Base-by-base conservation (phyloP, 2,113 vertebrate genomes). In the Sturnira hondurensis region DNA sequence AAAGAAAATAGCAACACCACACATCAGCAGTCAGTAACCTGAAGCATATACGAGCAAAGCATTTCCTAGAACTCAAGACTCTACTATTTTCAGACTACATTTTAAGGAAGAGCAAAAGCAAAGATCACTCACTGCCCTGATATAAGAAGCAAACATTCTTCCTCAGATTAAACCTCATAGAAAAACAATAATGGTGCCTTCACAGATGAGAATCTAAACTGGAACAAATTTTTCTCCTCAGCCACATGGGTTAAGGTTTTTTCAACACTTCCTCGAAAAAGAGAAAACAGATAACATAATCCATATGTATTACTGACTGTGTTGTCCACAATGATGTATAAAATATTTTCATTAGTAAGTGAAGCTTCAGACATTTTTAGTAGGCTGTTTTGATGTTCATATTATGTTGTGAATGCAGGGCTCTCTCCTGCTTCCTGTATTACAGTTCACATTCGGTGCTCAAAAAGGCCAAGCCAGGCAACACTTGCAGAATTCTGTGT, bases 291-390 rank as follows among this genome's bases (percentile, higher is more conserved):
- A 24, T 73, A 58, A 88, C 22, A 86, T 38, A 94, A 78, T 28
- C 8, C 41, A 20, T 13, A 26, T 43, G 24, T 74, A 15, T 85
- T 63, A 52, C n/a, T 94, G 93, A 36, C 15, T 82, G 11, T 38
- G 52, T 50, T 93, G 22, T 80, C 82, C 13, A 71, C 33, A 90
- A 1, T 70, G n/a, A 41, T 78, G 1, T 88, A 73, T 47, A 85
- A 92, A 95, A 82, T 76, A 84, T 36, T 81, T 65, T 94, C 83
- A 54, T 74, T 96, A 86, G 58, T 77, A 74, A 82, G 16, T 63
- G 28, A 50, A 73, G 10, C 24, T 84, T 73, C 22, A 22, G 24
- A 86, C 14, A 85, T 81, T 77, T 91, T 86, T 33, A 83, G n/a
- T 54, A 65, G 81, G 68, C 56, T 6, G 17, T 73, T 94, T 77